Conservation (phyloP, 2,797 vertebrate genomes). For the Kryptopterus vitreolus region DNA sequence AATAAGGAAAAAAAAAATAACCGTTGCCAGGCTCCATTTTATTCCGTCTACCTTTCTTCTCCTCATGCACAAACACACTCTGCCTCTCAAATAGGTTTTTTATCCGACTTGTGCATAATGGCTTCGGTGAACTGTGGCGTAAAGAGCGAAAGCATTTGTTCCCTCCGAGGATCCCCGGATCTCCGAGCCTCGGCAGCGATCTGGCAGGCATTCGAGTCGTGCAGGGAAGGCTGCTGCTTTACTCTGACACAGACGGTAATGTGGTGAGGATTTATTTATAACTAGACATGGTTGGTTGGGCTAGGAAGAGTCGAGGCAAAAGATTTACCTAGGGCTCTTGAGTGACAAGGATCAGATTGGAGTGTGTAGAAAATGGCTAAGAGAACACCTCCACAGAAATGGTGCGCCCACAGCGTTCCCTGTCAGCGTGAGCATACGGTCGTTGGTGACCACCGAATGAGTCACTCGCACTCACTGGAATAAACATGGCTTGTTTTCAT, state of each 20-base stretch:
- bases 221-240: conserved; percentile 30
- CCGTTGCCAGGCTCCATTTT: not conserved
- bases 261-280: conserved; percentile 53
- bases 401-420: conserved; percentile 56
- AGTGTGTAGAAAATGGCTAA: conserved; percentile 64
- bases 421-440: conserved; percentile 64
- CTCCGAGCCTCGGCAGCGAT: conserved; percentile 7
- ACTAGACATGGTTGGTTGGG: conserved; percentile 15
- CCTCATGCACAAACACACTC: not conserved
- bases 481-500: conserved; percentile 52
- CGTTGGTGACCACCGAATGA: conserved; percentile 63
- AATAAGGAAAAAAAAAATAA: not conserved
- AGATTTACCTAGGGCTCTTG: conserved; percentile 67
- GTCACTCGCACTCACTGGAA: conserved; percentile 58
- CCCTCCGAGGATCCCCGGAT: conserved; percentile 3
- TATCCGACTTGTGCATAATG: conserved; percentile 12
- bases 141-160: not conserved
- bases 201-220: not conserved
- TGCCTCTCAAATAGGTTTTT: not conserved
- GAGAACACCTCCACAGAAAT: conserved; percentile 58
- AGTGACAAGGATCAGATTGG: conserved; percentile 67
- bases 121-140: conserved; percentile 11
- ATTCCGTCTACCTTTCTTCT: not conserved
- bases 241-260: conserved; percentile 48
- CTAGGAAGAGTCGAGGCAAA: not conserved